Evolutionary conservation across 2,797 vertebrate species (phyloP).

Genomic region (Onychomys arenicola): DNA sequence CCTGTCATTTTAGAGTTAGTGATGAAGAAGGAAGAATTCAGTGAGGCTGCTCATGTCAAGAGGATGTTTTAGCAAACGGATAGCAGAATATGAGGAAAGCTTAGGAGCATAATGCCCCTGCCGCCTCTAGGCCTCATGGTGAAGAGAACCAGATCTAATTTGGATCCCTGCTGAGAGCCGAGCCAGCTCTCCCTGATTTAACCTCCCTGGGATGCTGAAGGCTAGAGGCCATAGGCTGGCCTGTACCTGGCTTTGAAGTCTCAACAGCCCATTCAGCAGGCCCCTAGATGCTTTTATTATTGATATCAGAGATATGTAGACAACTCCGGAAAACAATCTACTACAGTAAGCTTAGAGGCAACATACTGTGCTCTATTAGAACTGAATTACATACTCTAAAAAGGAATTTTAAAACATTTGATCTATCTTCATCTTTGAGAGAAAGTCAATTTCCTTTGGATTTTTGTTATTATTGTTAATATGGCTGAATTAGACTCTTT

Average conservation of each 20-base stretch:
- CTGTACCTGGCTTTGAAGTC: neutral
- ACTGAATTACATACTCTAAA: conserved; percentile 21
- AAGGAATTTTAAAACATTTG: conserved; percentile 62
- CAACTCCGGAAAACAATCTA: conserved; percentile 53
- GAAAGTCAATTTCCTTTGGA: neutral
- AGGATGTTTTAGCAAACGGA: conserved; percentile 73
- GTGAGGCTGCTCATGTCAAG: conserved; percentile 71
- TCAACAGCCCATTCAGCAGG: neutral
- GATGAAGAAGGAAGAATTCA: conserved; percentile 81
- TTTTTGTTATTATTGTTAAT: conserved; percentile 57
- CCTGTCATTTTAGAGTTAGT: conserved; percentile 77
- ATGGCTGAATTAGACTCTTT: conserved; percentile 15
- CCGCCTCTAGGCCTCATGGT: neutral
- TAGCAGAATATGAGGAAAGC: conserved; percentile 53
- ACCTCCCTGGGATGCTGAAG: neutral
- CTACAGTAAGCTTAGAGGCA: conserved; percentile 26
- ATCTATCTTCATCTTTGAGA: conserved; percentile 42
- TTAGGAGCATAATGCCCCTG: neutral
- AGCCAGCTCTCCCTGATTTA: neutral
- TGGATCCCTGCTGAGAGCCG: neutral
- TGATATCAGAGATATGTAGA: conserved; percentile 61
- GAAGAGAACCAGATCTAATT: conserved; percentile 60
- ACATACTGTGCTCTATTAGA: neutral
- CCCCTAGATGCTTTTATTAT: conserved; percentile 44
- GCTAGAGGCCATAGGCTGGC: neutral